phyloP scores from a whole-genome alignment of 30 jellyfish, hydroid and myxozoan species.

The Aurelia sp. region DNA sequence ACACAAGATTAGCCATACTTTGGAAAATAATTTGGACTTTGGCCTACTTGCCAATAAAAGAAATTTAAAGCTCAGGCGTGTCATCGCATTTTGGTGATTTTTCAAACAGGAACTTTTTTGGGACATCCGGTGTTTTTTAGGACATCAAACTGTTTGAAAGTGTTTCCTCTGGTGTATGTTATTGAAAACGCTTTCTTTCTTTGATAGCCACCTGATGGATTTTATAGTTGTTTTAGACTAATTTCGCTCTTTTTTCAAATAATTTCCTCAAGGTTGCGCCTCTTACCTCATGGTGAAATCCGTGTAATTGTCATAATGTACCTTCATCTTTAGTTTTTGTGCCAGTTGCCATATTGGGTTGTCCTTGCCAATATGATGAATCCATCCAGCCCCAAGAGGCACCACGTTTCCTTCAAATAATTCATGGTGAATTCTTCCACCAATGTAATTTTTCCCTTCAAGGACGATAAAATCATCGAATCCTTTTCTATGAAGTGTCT shows the following conservation, averaged over 20 bases:
- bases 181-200: too few relatives aligned
- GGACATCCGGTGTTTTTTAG: too few relatives aligned
- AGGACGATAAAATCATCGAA: constrained; percentile 54
- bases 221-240: not conserved
- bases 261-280: not conserved
- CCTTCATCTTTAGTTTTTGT: constrained; percentile 44
- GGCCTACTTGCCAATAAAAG: too few relatives aligned
- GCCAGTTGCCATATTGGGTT: constrained; percentile 72
- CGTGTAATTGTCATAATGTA: constrained; percentile 59
- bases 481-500: constrained; percentile 46
- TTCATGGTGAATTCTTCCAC: constrained; percentile 62
- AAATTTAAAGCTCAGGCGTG: too few relatives aligned
- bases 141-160: too few relatives aligned
- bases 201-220: too few relatives aligned
- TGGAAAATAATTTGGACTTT: too few relatives aligned
- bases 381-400: constrained; percentile 83
- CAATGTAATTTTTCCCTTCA: constrained; percentile 72
- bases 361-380: constrained; percentile 32
- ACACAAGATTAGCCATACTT: too few relatives aligned
- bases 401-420: constrained; percentile 25
- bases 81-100: too few relatives aligned
- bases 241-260: not conserved
- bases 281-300: constrained; percentile 55
- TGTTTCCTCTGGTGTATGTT: too few relatives aligned
- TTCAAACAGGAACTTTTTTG: too few relatives aligned